Conservation (phyloP, 2,113 vertebrate species). For the Bujurquina vittata region DNA sequence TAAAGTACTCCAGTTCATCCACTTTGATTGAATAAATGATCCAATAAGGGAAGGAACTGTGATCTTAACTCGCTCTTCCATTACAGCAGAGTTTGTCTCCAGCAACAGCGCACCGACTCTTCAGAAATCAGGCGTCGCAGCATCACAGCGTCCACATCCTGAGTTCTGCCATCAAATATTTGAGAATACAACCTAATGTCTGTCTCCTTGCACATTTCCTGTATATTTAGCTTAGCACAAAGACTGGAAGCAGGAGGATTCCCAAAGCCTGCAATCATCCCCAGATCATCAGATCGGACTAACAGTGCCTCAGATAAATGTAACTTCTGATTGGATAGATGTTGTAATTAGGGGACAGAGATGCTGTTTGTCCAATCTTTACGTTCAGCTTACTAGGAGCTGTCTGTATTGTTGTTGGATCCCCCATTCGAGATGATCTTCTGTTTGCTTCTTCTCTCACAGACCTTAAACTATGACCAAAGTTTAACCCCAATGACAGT, state of each 20-base stretch:
- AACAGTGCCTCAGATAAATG: background rate
- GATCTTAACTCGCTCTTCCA: too few relatives aligned
- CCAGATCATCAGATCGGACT: too few relatives aligned
- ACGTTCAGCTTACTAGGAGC: background rate
- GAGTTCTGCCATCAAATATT: background rate
- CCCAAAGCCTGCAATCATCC: too few relatives aligned
- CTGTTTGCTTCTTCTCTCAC: background rate
- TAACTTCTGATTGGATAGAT: background rate
- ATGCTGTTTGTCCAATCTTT: background rate
- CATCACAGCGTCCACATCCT: too few relatives aligned
- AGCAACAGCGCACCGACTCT: too few relatives aligned
- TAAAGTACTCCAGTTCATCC: too few relatives aligned
- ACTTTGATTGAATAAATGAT: too few relatives aligned
- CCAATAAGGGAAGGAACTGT: background rate
- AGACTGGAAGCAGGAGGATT: background rate
- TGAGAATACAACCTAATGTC: background rate
- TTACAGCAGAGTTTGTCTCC: too few relatives aligned
- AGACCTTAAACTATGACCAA: background rate
- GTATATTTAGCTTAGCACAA: background rate
- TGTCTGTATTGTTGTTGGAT: background rate
- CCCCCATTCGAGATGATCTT: background rate
- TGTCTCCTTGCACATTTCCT: background rate
- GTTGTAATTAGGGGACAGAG: background rate
- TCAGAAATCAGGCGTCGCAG: too few relatives aligned
- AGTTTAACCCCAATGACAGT: too few relatives aligned